These are phyloP conservation scores for Hyphantria cunea DNA, from an alignment of 1,140 invertebrate genomes.

Conservation along the genomic window DNA sequence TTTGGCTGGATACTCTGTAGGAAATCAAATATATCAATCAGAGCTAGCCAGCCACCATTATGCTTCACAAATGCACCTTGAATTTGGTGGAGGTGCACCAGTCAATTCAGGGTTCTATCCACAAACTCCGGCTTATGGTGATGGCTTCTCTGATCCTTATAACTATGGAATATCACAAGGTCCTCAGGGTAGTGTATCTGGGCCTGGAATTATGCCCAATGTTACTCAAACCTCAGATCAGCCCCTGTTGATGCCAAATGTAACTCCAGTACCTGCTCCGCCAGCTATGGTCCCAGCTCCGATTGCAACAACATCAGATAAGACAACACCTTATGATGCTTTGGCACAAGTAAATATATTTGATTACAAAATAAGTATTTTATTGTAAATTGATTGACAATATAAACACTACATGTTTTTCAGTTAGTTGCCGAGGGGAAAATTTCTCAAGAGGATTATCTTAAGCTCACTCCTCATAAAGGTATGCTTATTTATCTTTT, in stretches of 20 bases:
- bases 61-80: slow-evolving; percentile 11
- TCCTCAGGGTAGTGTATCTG: slow-evolving; percentile 28
- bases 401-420: slow-evolving; percentile 43
- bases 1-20: slow-evolving; percentile 10
- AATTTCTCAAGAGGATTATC: slow-evolving; percentile 71
- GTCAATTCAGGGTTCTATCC: slow-evolving; percentile 43
- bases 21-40: slow-evolving; percentile 30
- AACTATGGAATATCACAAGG: slow-evolving; percentile 40
- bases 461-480: slow-evolving; percentile 72
- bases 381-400: slow-evolving; percentile 11
- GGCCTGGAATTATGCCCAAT: slow-evolving; percentile 51
- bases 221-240: slow-evolving; percentile 34
- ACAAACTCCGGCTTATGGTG: slow-evolving; percentile 43
- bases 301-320: slow-evolving; percentile 4
- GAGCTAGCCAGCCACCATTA: slow-evolving; percentile 24
- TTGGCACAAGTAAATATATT: slow-evolving; percentile 71
- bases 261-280: slow-evolving; percentile 10
- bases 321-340: slow-evolving; percentile 53
- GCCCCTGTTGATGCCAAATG: not conserved
- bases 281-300: slow-evolving; percentile 39
- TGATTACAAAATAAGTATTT: slow-evolving; percentile 24
- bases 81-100: slow-evolving; percentile 32
- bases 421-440: slow-evolving; percentile 75
- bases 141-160: slow-evolving; percentile 46
- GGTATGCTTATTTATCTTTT: slow-evolving; percentile 42